Evolutionary conservation across 2,888 invertebrate species (phyloP), one percentile per base, ranked within the genome.

Genomic region (Ditula angustiorana): DNA sequence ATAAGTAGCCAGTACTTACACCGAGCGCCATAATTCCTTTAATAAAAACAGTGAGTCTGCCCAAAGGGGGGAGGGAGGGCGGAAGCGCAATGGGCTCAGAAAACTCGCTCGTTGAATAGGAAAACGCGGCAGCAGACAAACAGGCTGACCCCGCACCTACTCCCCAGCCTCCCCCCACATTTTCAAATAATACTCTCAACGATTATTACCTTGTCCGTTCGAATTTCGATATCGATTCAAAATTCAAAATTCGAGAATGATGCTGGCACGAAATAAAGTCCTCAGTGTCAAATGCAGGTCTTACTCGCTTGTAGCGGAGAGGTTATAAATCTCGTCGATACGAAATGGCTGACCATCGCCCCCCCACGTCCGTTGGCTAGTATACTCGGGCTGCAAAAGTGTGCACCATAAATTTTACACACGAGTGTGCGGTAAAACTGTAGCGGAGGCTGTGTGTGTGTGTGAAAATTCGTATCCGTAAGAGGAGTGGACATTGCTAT

Each of bases 361-460:
- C 85, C 85, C 86, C 79, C 76, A 75, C 82, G 77, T 85, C 81
- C 82, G 86, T 87, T 84, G 84, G 85, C 82, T 80, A 84, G 84
- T 87, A 88, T 85, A 86, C 80, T 79, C 74, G 69, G 71, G 75
- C 77, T 90, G 91, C 92, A 91, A 92, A 92, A 92, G 92, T 92
- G 92, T 92, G 91, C 88, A 84, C 90, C 84, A 90, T 92, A 92
- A 90, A 92, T 92, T 92, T 92, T 91, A 91, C 91, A 89, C 88
- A 82, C 82, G 83, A 81, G 86, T 88, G 90, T 89, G 89, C 86
- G 86, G 87, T 88, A 91, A 92, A 92, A 90, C 89, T 90, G 85
- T 78, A 80, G 79, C 80, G 77, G 79, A 69, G 35, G 71, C 67
- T n/a, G 75, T 80, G 83, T 80, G 80, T 68, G 90, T 87, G 90